Percentiles rank a stretch among this genome's conserved stretches.
Evolutionary conservation across 2,797 vertebrate genomes (phyloP).

Genomic region (Sciurus carolinensis): DNA sequence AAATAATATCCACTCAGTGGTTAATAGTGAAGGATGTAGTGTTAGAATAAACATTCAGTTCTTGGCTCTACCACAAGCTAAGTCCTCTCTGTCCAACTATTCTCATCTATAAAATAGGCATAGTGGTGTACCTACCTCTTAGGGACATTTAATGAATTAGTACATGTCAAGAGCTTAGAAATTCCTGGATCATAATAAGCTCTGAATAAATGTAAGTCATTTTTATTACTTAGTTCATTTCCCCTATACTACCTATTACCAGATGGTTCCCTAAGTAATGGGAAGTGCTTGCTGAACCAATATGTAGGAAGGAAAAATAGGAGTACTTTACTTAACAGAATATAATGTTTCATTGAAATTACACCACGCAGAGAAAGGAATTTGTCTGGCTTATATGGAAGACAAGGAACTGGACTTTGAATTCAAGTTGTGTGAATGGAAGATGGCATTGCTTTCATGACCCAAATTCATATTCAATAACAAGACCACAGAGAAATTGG

Average conservation of each 20-base stretch:
- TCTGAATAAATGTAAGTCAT: slow-evolving; percentile 61
- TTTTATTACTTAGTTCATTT: slow-evolving; percentile 78
- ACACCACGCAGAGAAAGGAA: slow-evolving; percentile 66
- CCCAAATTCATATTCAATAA: slow-evolving; percentile 80
- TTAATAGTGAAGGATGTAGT: not conserved
- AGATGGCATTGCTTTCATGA: slow-evolving; percentile 79
- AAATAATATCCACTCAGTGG: not conserved
- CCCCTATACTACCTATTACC: slow-evolving; percentile 63
- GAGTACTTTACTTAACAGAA: slow-evolving; percentile 73
- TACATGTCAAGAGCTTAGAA: slow-evolving; percentile 42
- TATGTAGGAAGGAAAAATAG: slow-evolving; percentile 62
- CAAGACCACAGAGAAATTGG: slow-evolving; percentile 79
- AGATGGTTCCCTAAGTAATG: slow-evolving; percentile 64
- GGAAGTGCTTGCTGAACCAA: slow-evolving; percentile 64
- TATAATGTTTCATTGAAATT: slow-evolving; percentile 82
- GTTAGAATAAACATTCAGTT: not conserved
- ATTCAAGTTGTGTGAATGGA: slow-evolving; percentile 48
- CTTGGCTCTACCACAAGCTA: not conserved
- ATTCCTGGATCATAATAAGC: not conserved
- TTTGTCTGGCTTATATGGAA: slow-evolving; percentile 61
- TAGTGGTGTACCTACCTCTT: not conserved
- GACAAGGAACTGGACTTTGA: slow-evolving; percentile 69
- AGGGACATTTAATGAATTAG: slow-evolving; percentile 52
- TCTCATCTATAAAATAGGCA: slow-evolving; percentile 1
- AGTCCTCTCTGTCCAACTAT: not conserved